phyloP scores from a whole-genome alignment of 2,797 vertebrate species.

The Anguilla pacifica region DNA sequence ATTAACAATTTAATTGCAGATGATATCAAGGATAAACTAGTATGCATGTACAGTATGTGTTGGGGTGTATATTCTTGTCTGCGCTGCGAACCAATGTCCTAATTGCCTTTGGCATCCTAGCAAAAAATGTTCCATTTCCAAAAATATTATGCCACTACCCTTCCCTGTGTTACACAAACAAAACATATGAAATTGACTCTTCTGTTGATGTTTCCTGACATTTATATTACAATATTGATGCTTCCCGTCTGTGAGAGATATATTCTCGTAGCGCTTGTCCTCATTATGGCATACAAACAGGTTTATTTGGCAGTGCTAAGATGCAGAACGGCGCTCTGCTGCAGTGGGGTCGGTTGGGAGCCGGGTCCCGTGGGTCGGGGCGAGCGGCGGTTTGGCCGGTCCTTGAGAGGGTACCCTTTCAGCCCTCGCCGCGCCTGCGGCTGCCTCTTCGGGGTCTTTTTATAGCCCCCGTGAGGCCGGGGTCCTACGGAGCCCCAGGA shows the following conservation, averaged over 20 bases:
- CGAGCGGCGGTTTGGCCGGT: slow-evolving; percentile 11
- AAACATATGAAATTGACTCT: neutral
- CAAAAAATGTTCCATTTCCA: no score
- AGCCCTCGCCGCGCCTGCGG: neutral
- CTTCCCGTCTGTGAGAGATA: neutral
- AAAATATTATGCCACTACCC: no score
- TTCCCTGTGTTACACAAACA: neutral
- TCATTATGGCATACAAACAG: neutral
- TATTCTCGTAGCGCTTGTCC: neutral
- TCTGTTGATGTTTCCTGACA: neutral
- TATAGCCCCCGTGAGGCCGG: slow-evolving; percentile 48
- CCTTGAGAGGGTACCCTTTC: slow-evolving; percentile 46
- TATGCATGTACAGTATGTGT: neutral
- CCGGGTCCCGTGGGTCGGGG: neutral
- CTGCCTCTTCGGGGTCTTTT: slow-evolving; percentile 54
- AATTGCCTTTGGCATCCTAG: neutral
- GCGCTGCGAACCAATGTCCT: neutral
- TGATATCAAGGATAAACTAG: neutral
- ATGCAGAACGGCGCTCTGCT: neutral
- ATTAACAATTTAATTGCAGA: neutral
- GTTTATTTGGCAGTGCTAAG: neutral
- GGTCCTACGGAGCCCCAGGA: slow-evolving; percentile 48
- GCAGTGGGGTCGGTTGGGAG: neutral
- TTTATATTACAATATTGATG: neutral
- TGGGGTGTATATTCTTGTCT: neutral